These are phyloP conservation scores for Heteromurus nitidus DNA, from an alignment of 2,888 invertebrate genomes.

Conservation along the genomic window DNA sequence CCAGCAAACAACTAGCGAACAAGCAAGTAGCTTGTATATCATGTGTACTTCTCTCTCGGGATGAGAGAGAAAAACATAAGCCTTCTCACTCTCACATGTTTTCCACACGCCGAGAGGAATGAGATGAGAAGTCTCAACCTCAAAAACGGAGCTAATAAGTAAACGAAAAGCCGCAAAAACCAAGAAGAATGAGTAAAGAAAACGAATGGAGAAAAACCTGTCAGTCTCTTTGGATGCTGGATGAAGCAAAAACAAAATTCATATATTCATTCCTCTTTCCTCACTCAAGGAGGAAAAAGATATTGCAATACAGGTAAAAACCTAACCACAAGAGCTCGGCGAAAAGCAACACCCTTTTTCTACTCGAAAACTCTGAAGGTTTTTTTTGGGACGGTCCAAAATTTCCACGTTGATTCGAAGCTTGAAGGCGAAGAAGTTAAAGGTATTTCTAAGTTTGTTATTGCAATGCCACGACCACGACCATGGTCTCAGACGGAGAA, in stretches of 20 bases:
- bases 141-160: slow-evolving; percentile 36
- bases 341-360: slow-evolving; percentile 38
- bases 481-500: not conserved
- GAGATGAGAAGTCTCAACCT: slow-evolving; percentile 25
- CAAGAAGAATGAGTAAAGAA: slow-evolving; percentile 11
- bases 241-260: slow-evolving; percentile 20
- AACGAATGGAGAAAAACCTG: slow-evolving; percentile 43
- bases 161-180: slow-evolving; percentile 58
- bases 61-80: slow-evolving; percentile 28
- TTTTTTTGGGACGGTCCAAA: too few relatives aligned
- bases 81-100: slow-evolving; percentile 4
- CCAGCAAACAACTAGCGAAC: slow-evolving; percentile 21
- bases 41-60: not conserved
- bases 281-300: slow-evolving; percentile 26
- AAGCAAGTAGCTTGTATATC: slow-evolving; percentile 34
- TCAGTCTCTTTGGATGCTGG: slow-evolving; percentile 42
- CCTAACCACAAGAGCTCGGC: not conserved
- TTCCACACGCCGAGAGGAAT: not conserved
- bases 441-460: too few relatives aligned
- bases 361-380: too few relatives aligned
- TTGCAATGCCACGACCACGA: too few relatives aligned
- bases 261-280: too few relatives aligned
- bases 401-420: too few relatives aligned
- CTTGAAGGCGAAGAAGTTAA: too few relatives aligned
- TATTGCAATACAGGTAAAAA: slow-evolving; percentile 42